phyloP scores from a whole-genome alignment of 2,113 vertebrate genomes.

The Tragelaphus scriptus region DNA sequence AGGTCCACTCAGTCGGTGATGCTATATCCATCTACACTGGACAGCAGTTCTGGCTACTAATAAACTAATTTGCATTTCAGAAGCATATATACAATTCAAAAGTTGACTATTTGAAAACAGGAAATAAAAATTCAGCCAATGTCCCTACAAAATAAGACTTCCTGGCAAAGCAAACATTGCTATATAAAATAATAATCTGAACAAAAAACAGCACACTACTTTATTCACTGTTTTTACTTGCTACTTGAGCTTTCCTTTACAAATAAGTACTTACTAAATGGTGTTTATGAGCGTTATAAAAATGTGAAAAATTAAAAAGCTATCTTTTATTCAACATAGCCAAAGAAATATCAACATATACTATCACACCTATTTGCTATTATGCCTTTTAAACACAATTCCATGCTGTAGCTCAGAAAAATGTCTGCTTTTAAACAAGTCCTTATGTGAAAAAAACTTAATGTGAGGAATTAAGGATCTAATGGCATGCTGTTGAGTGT shows the following conservation, averaged over 20 bases:
- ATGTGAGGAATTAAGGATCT: neutral
- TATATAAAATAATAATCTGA: neutral
- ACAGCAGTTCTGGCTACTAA: neutral
- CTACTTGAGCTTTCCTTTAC: neutral
- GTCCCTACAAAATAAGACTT: neutral
- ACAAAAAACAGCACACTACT: neutral
- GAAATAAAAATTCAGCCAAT: neutral
- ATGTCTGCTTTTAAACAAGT: neutral
- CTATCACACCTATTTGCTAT: neutral
- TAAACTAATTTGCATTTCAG: neutral
- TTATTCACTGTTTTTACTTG: slow-evolving; percentile 21
- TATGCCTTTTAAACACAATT: neutral
- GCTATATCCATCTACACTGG: neutral
- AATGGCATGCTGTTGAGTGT: neutral
- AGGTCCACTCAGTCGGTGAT: neutral
- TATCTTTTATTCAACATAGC: neutral
- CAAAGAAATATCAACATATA: neutral
- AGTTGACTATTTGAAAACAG: neutral
- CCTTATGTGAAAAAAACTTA: neutral
- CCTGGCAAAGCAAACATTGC: neutral
- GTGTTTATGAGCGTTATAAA: neutral
- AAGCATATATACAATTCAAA: neutral
- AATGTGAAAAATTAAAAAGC: neutral
- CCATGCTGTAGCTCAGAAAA: neutral
- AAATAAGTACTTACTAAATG: neutral